Evolutionary conservation across 1,140 invertebrate species (phyloP).

Genomic region (Cheumatopsyche charites): DNA sequence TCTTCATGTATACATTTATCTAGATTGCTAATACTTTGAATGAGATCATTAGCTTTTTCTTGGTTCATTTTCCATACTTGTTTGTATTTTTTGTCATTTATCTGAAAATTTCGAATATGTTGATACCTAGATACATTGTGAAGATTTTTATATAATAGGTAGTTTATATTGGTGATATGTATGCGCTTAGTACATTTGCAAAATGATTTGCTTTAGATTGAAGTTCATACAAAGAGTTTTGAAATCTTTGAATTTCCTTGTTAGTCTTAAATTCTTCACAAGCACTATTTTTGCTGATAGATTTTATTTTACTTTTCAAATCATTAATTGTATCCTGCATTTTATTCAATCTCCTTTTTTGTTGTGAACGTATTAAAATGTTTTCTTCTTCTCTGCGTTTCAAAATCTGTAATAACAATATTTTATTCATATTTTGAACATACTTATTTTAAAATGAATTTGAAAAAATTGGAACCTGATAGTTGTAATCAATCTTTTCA

Average conservation of each 20-base stretch:
- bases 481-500: constrained; percentile 89
- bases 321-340: constrained; percentile 73
- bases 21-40: constrained; percentile 65
- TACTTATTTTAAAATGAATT: constrained; percentile 1
- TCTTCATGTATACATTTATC: constrained; percentile 73
- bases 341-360: constrained; percentile 82
- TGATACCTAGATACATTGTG: constrained; percentile 22
- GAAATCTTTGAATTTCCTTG: constrained; percentile 67
- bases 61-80: constrained; percentile 63
- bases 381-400: constrained; percentile 88
- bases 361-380: constrained; percentile 78
- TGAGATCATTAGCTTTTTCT: constrained; percentile 62
- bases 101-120: constrained; percentile 12
- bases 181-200: constrained; percentile 51
- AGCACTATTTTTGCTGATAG: constrained; percentile 63
- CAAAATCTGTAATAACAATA: constrained; percentile 63
- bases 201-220: constrained; percentile 72
- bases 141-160: not conserved
- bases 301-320: constrained; percentile 67
- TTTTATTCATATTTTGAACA: not conserved
- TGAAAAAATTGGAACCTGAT: constrained; percentile 56
- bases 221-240: constrained; percentile 69
- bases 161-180: constrained; percentile 2
- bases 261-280: constrained; percentile 64
- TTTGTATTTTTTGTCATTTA: constrained; percentile 56